Conservation (phyloP, 1,140 invertebrate genomes). For the Pectinophora gossypiella region DNA sequence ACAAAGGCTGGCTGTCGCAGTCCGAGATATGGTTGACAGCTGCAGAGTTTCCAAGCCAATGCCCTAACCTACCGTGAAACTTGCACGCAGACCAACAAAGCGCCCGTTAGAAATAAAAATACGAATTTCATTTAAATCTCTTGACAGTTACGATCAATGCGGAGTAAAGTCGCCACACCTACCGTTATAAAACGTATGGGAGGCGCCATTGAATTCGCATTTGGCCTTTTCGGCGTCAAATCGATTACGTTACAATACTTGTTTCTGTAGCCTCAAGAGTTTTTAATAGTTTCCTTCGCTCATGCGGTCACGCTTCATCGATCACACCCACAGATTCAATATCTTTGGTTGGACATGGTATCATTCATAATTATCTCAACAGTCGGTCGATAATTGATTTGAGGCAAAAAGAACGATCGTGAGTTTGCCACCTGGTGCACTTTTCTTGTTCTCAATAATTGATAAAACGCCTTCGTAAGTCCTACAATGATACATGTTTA, state of each 20-base stretch:
- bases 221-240: slow-evolving; percentile 23
- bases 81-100: slow-evolving; percentile 51
- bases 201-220: slow-evolving; percentile 31
- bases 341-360: slow-evolving; percentile 21
- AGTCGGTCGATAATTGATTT: background rate
- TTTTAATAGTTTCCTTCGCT: slow-evolving; percentile 42
- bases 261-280: slow-evolving; percentile 41
- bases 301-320: slow-evolving; percentile 48
- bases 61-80: slow-evolving; percentile 57
- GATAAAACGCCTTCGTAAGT: background rate
- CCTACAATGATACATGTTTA: no score
- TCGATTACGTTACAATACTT: slow-evolving; percentile 36
- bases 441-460: background rate
- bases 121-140: slow-evolving; percentile 53
- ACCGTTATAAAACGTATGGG: slow-evolving; percentile 28
- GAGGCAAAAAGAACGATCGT: background rate
- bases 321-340: slow-evolving; percentile 49
- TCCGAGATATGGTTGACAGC: slow-evolving; percentile 60
- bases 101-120: slow-evolving; percentile 55
- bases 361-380: slow-evolving; percentile 23
- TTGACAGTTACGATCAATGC: slow-evolving; percentile 31
- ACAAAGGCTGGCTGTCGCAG: slow-evolving; percentile 54
- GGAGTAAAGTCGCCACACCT: slow-evolving; percentile 49
- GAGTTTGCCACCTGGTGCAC: background rate
- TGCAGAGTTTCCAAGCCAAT: slow-evolving; percentile 49